A percentile compares a stretch with the other conserved stretches of the same genome.
Conservation (phyloP, 2,797 vertebrate species). For the Cirrhinus mrigala region DNA sequence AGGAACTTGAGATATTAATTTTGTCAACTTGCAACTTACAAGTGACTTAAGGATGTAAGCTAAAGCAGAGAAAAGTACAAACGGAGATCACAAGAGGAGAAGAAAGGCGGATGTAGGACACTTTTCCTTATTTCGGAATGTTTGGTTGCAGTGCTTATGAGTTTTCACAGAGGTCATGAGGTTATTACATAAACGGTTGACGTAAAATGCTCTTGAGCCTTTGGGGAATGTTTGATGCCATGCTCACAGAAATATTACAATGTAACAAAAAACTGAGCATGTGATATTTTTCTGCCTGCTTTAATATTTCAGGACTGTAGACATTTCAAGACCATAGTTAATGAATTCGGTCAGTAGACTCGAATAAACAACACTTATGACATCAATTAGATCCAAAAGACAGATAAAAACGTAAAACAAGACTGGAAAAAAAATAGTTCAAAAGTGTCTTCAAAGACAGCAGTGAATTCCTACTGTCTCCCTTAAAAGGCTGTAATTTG, state of each 20-base stretch:
- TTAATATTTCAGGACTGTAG: slow-evolving; percentile 4
- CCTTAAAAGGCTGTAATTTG: slow-evolving; percentile 77
- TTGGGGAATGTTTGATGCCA: slow-evolving; percentile 70
- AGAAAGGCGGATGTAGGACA: slow-evolving; percentile 60
- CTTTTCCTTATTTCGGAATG: slow-evolving; percentile 63
- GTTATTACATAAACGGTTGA: slow-evolving; percentile 75
- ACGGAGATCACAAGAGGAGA: slow-evolving; percentile 24
- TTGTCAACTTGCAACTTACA: slow-evolving; percentile 72
- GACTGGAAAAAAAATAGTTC: slow-evolving; percentile 74
- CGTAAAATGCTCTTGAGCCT: slow-evolving; percentile 61
- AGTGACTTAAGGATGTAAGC: slow-evolving; percentile 63
- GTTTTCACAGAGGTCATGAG: slow-evolving; percentile 71
- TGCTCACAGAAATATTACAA: slow-evolving; percentile 64
- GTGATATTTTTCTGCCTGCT: slow-evolving; percentile 60
- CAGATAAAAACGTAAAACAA: slow-evolving; percentile 54
- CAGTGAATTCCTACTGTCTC: slow-evolving; percentile 75
- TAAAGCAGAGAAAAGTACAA: slow-evolving; percentile 35
- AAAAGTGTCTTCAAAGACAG: slow-evolving; percentile 76
- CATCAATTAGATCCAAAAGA: slow-evolving; percentile 78
- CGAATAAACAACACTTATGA: slow-evolving; percentile 76
- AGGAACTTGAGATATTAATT: slow-evolving; percentile 74
- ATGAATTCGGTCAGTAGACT: slow-evolving; percentile 78
- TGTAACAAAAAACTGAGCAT: slow-evolving; percentile 59
- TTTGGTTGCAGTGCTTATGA: slow-evolving; percentile 49
- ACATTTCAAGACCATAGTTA: slow-evolving; percentile 63